Conservation (phyloP, 2,113 vertebrate species). For the Atractosteus spatula region DNA sequence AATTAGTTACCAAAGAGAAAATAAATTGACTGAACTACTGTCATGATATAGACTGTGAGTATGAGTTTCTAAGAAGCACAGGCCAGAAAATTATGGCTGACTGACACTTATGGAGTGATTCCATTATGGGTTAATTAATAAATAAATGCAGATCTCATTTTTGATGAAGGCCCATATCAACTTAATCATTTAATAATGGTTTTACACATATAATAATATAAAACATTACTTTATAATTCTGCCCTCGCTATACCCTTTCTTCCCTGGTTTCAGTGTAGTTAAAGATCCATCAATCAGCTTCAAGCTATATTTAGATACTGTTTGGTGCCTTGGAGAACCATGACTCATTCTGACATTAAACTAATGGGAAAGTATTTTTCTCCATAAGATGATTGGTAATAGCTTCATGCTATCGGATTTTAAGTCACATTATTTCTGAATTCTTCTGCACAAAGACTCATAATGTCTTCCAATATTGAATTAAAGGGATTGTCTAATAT, state of each 20-base stretch:
- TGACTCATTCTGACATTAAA: conserved; percentile 57
- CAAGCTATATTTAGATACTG: conserved; percentile 60
- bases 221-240: conserved; percentile 11
- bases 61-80: neutral
- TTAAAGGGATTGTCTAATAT: neutral
- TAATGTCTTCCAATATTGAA: conserved; percentile 14
- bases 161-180: neutral
- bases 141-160: neutral
- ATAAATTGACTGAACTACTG: neutral
- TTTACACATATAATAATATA: neutral
- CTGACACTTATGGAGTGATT: neutral
- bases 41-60: neutral
- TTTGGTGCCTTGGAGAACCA: conserved; percentile 42
- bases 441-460: neutral
- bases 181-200: neutral
- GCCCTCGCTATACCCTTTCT: neutral
- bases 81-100: neutral
- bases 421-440: neutral
- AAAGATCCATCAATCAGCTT: conserved; percentile 16
- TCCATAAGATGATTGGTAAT: conserved; percentile 17
- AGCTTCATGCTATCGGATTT: conserved; percentile 18
- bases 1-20: neutral
- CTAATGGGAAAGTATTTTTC: conserved; percentile 54
- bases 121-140: conserved; percentile 18
- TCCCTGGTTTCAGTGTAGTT: conserved; percentile 8